Evolutionary conservation across 1,140 invertebrate species (phyloP).

Genomic region (Lordiphosa mommai): DNA sequence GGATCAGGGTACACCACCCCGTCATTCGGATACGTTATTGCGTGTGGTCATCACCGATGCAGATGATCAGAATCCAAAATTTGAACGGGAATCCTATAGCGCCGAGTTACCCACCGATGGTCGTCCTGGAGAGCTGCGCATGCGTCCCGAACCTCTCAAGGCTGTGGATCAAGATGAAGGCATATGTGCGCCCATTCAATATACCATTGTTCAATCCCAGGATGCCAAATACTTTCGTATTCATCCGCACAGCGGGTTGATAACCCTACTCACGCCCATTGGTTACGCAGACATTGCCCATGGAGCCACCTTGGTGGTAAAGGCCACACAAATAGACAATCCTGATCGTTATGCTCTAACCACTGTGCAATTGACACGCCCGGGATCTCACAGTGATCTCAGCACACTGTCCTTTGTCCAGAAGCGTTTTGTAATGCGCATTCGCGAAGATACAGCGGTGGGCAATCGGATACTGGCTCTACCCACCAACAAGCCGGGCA

Average conservation of each 20-base stretch:
- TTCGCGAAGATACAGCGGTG: slow-evolving; percentile 88
- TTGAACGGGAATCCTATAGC: slow-evolving; percentile 88
- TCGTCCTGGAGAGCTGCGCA: slow-evolving; percentile 76
- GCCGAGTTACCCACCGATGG: slow-evolving; percentile 83
- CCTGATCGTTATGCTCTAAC: slow-evolving; percentile 91
- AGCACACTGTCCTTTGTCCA: slow-evolving; percentile 85
- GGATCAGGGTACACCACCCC: slow-evolving; percentile 91
- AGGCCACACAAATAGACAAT: slow-evolving; percentile 94
- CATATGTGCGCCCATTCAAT: slow-evolving; percentile 86
- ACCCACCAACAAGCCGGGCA: slow-evolving; percentile 83
- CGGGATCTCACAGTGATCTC: slow-evolving; percentile 78
- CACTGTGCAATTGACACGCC: slow-evolving; percentile 85
- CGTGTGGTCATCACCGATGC: slow-evolving; percentile 92
- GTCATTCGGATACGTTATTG: slow-evolving; percentile 86
- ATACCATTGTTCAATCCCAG: slow-evolving; percentile 81
- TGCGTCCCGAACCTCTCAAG: slow-evolving; percentile 83
- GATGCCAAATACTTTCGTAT: slow-evolving; percentile 79
- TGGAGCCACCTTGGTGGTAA: slow-evolving; percentile 85
- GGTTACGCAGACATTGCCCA: slow-evolving; percentile 84
- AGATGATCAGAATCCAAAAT: slow-evolving; percentile 95
- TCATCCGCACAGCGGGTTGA: slow-evolving; percentile 84
- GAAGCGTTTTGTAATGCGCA: slow-evolving; percentile 85
- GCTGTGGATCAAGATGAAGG: slow-evolving; percentile 88
- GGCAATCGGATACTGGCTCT: slow-evolving; percentile 85
- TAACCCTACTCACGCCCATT: slow-evolving; percentile 82